Evolutionary conservation across 2,113 vertebrate genomes (phyloP), one percentile per base, ranked within the genome.

Genomic region (Cacatua alba): DNA sequence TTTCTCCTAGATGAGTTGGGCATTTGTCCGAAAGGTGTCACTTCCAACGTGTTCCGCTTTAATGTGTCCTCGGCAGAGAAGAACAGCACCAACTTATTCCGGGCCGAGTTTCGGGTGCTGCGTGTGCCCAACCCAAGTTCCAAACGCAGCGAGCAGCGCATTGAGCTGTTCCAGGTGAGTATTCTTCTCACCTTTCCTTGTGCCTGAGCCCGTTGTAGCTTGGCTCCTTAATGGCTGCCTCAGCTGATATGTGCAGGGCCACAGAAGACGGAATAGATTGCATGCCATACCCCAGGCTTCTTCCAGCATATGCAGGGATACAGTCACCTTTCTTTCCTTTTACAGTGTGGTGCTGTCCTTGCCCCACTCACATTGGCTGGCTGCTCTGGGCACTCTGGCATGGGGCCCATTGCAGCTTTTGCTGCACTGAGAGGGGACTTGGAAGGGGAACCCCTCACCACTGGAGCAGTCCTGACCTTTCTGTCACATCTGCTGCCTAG

Each of bases 81-180:
- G 97, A 99, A 99, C 95, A 98, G 98, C 97, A 99, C 98, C 97
- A 99, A 99, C 97, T 97, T 99, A 84, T 99, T 99, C 98, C 98
- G 99, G 81, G 99, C 99, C 2, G 99, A 99, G 97, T 99, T 99
- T 92, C 98, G 99, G 60, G 99, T 99, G 77, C 97, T 99, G 96
- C 98, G 99, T 9, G 98, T 99, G 94, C 98, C 99, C 83, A 99
- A 99, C 95, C 95, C 88, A 3, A 97, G 88, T 33, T 98, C 99
- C 97, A 99, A 99, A 97, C 99, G 98, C 92, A 98, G 98, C 0
- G 99, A 99, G 93, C 99, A 99, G 97, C 98, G 99, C 90, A 99
- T 99, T 60, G 99, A 99, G 97, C 99, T 99, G 95, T 99, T 99
- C 97, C 99, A 99, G 99, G 99, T 99, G 97, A 95, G 77, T 57